Evolutionary conservation across 2,888 invertebrate species (phyloP).

Genomic region (Limnephilus auricula): DNA sequence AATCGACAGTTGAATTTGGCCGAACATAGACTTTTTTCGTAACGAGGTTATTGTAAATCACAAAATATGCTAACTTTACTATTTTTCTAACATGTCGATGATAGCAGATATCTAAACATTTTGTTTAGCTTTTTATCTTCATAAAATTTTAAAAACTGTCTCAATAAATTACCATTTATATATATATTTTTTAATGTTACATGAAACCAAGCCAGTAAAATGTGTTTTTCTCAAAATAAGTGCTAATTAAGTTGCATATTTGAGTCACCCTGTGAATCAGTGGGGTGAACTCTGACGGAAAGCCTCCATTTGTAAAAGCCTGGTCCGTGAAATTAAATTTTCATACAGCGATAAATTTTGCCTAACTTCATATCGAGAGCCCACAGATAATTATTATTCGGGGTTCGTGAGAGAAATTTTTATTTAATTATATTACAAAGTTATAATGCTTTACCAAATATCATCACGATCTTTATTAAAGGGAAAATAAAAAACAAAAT

Average conservation of each 20-base stretch:
- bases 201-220: no score
- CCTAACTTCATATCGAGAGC: constrained; percentile 42
- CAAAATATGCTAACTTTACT: no score
- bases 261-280: constrained; percentile 34
- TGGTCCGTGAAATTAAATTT: constrained; percentile 78
- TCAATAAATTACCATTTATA: no score
- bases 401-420: neutral
- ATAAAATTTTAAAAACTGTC: no score
- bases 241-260: neutral
- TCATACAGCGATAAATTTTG: constrained; percentile 65
- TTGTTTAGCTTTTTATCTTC: no score
- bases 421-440: neutral
- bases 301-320: constrained; percentile 78
- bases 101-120: no score
- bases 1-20: no score
- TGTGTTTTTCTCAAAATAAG: neutral
- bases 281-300: constrained; percentile 69
- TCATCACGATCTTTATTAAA: neutral
- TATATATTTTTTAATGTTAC: no score
- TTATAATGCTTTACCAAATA: neutral
- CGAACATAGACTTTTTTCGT: no score
- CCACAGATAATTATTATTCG: neutral
- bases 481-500: neutral
- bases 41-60: no score
- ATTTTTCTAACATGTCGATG: no score